Evolutionary conservation across 2,113 vertebrate genomes (phyloP).

Genomic region (Tringa solitaria): DNA sequence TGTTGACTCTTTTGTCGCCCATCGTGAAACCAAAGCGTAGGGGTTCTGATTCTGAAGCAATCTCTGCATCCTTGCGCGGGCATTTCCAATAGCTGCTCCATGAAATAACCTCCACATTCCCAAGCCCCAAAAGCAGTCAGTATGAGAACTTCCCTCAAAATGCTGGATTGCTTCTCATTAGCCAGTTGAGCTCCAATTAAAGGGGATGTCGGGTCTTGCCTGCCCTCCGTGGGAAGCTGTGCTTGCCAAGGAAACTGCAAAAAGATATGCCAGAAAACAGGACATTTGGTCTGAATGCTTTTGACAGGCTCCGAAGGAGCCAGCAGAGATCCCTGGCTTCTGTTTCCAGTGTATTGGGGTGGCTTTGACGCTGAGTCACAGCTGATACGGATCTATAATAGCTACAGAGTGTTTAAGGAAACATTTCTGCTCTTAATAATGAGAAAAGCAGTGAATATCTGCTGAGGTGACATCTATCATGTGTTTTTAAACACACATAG

Average conservation of each 20-base stretch:
- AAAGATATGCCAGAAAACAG: neutral
- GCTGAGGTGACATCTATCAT: neutral
- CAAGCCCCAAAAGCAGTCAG: neutral
- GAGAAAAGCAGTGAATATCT: neutral
- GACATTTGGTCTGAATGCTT: neutral
- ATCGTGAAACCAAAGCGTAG: accelerated
- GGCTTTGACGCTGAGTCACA: neutral
- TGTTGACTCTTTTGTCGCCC: neutral
- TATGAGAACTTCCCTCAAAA: neutral
- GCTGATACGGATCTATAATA: neutral
- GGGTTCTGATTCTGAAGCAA: neutral
- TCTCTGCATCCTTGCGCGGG: neutral
- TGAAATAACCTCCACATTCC: neutral
- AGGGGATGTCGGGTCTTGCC: neutral
- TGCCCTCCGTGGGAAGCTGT: neutral
- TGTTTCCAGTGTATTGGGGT: neutral
- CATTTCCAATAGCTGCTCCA: neutral
- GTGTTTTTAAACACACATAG: slow-evolving; percentile 39
- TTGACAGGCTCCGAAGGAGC: neutral
- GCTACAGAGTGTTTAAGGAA: neutral
- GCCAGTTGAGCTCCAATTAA: neutral
- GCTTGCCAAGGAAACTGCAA: neutral
- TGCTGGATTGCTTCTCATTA: neutral
- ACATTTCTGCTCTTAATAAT: neutral
- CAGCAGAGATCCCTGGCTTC: neutral